Evolutionary conservation across 2,888 invertebrate genomes (phyloP).

Genomic region (Lepidochrysops patricia): DNA sequence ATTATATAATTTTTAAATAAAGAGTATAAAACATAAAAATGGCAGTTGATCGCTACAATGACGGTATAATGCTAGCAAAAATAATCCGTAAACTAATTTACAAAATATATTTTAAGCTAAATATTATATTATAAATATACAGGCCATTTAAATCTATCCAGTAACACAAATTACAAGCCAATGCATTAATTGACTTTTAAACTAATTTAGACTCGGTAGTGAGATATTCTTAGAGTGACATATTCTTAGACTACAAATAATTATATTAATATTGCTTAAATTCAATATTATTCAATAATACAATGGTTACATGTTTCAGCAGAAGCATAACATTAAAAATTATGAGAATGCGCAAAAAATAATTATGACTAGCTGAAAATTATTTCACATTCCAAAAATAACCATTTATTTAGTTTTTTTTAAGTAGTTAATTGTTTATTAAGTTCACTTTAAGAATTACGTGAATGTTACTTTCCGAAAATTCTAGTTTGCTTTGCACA

Average conservation of each 20-base stretch:
- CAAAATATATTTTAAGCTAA: conserved; percentile 34
- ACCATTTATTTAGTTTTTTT: background rate
- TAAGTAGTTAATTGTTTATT: background rate
- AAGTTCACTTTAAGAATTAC: background rate
- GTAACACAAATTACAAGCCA: conserved; percentile 12
- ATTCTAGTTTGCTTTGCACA: conserved; percentile 22
- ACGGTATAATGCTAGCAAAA: conserved; percentile 31
- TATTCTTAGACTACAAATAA: conserved; percentile 36
- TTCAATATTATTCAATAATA: conserved; percentile 37
- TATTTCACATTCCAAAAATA: background rate
- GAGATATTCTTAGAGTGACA: conserved; percentile 35
- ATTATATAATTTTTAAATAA: conserved; percentile 60
- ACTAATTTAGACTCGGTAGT: conserved; percentile 36
- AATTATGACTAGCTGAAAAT: background rate
- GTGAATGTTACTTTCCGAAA: background rate
- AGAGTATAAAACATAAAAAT: conserved; percentile 48
- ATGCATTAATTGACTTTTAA: conserved; percentile 22
- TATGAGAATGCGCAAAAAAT: conserved; percentile 22
- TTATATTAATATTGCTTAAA: conserved; percentile 60
- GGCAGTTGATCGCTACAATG: conserved; percentile 51
- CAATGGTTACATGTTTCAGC: conserved; percentile 33
- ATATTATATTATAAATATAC: conserved; percentile 56
- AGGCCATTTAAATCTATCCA: conserved; percentile 43
- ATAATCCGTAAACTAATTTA: conserved; percentile 35
- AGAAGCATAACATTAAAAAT: conserved; percentile 22